Percentiles rank a stretch among this genome's conserved stretches.
These are phyloP conservation scores for Caenorhabditis angaria DNA, from an alignment of 2,888 invertebrate genomes.

Conservation along the genomic window DNA sequence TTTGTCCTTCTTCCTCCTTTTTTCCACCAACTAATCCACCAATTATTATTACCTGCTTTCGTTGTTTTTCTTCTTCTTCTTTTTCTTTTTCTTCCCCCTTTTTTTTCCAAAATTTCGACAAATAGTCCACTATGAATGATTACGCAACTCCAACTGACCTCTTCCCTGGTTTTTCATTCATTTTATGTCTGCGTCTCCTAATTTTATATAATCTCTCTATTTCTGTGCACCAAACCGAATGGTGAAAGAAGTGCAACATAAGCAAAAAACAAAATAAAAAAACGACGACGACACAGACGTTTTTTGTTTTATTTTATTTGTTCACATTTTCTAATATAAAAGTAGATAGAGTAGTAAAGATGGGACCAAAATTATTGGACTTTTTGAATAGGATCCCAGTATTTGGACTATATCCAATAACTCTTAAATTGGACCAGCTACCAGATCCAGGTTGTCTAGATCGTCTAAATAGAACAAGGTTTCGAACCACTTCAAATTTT, in stretches of 20 bases:
- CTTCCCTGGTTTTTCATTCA: neutral
- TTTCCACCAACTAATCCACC: neutral
- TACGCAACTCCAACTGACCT: slow-evolving; percentile 2
- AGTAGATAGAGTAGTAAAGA: no score
- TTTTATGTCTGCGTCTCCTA: neutral
- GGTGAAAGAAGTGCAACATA: slow-evolving; percentile 4
- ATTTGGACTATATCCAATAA: no score
- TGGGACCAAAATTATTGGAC: no score
- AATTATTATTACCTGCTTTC: neutral
- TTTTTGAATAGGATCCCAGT: no score
- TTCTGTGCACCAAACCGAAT: neutral
- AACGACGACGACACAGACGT: neutral
- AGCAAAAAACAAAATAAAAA: neutral
- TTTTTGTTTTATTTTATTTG: neutral
- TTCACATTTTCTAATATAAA: no score
- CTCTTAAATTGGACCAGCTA: no score
- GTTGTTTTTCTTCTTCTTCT: neutral
- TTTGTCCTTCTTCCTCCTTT: neutral
- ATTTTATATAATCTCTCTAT: neutral
- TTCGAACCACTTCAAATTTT: no score
- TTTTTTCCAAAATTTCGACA: slow-evolving; percentile 1
- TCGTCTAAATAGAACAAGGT: no score
- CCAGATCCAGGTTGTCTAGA: no score
- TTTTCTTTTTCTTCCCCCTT: neutral
- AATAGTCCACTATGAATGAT: slow-evolving; percentile 1